Percentiles rank a stretch among this genome's conserved stretches.
Conservation (phyloP, 2,888 invertebrate species). For the Tipula helvola region DNA sequence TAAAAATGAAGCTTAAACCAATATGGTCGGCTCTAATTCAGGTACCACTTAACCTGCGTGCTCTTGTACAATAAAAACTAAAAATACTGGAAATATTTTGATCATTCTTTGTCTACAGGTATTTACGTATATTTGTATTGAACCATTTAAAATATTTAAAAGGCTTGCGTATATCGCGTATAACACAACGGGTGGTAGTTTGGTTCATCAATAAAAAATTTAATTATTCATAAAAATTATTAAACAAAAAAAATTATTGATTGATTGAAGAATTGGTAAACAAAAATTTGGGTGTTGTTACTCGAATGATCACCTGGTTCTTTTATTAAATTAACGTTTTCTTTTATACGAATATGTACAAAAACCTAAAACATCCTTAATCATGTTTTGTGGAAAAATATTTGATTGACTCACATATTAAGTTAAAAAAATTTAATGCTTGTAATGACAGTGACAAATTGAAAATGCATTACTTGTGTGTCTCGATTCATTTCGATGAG, state of each 20-base stretch:
- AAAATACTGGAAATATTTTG: background rate
- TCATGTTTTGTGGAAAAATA: background rate
- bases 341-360: background rate
- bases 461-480: background rate
- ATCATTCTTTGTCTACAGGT: background rate
- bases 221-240: background rate
- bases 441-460: slow-evolving; percentile 4
- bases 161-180: background rate
- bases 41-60: background rate
- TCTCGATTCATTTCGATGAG: background rate
- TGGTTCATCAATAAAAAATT: background rate
- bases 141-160: background rate
- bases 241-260: background rate
- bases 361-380: background rate
- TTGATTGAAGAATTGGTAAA: background rate
- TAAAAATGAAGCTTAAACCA: background rate
- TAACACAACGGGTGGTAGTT: background rate
- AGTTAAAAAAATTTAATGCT: background rate
- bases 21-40: background rate
- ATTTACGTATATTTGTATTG: background rate
- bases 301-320: background rate
- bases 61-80: background rate
- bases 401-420: background rate
- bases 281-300: background rate
- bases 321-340: background rate